Evolutionary conservation across 2,797 vertebrate species (phyloP).

Genomic region (Acanthiza pusilla): DNA sequence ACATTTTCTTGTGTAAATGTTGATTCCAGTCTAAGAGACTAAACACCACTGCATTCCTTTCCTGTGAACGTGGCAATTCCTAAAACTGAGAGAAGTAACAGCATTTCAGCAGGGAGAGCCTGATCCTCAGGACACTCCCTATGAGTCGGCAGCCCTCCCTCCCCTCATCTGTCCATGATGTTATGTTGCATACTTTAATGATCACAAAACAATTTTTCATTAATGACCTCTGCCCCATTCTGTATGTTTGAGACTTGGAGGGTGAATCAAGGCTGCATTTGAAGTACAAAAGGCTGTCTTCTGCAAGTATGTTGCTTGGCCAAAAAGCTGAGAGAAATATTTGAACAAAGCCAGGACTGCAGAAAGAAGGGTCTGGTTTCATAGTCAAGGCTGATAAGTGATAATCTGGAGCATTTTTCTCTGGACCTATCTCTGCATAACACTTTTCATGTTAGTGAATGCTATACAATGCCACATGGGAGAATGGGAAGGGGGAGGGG

Average conservation of each 20-base stretch:
- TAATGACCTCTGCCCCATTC: constrained; percentile 16
- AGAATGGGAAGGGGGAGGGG: too few relatives aligned
- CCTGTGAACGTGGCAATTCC: constrained; percentile 41
- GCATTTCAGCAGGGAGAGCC: constrained; percentile 42
- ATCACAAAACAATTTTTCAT: constrained; percentile 39
- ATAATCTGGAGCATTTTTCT: neutral
- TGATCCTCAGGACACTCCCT: constrained; percentile 51
- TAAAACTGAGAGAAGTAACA: constrained; percentile 14
- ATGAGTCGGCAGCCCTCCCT: constrained; percentile 22
- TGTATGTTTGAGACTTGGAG: neutral
- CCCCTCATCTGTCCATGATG: constrained; percentile 34
- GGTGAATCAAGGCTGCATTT: neutral
- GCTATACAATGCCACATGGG: neutral
- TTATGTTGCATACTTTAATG: constrained; percentile 47
- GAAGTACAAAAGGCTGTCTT: neutral
- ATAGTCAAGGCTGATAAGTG: neutral
- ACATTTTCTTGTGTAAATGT: constrained; percentile 38
- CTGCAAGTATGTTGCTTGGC: neutral
- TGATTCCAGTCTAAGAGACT: constrained; percentile 26
- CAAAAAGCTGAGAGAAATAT: neutral
- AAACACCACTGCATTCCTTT: constrained; percentile 55
- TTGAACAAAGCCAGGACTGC: neutral
- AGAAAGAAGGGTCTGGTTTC: neutral
- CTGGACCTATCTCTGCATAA: neutral
- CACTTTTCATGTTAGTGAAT: neutral